Evolutionary conservation across 2,888 invertebrate species (phyloP), one percentile per base, ranked within the genome.

Genomic region (Scrobipalpa costella): DNA sequence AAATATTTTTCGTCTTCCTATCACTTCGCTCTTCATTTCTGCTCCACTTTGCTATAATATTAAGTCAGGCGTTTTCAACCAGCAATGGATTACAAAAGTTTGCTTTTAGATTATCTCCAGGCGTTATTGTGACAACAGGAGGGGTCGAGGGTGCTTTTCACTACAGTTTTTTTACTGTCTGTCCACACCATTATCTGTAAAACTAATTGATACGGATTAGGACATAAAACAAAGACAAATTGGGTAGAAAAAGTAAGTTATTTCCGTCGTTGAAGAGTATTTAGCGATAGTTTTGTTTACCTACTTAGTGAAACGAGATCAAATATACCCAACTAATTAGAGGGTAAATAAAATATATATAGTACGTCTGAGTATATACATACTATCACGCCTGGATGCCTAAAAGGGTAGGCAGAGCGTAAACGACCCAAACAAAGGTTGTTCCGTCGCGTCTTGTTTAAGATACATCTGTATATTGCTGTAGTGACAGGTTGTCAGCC

Each of bases 151-250:
- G 27, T 21, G 52, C 0, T 27, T 27, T 27, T 27, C 27, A 27
- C 27, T 27, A 27, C 27, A 27, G 27, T 27, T 49, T 55, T 55
- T 80, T 81, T 80, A 81, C 79, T 71, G 78, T 66, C 72, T 74
- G 76, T 79, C 80, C 71, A 69, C 78, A 71, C 67, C 72, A 74
- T 77, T 57, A 86, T 85, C 85, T 82, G 63, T 75, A 71, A 78
- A 71, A 78, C 77, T 84, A 83, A 86, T 85, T 85, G 83, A 81
- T 79, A 77, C 78, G 77, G 78, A 83, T 83, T 80, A 75, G 69
- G 69, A 66, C 9, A 44, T 44, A 19, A 8, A 40, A 58, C 36
- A n/a, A 68, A 15, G 67, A 66, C 64, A 61, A 64, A 70, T 66
- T 66, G 73, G 74, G 75, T 50, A 78, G 69, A 71, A 80, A 57